Evolutionary conservation across 2,797 vertebrate species (phyloP), one percentile per base, ranked within the genome.

Genomic region (Gambelia wislizenii): DNA sequence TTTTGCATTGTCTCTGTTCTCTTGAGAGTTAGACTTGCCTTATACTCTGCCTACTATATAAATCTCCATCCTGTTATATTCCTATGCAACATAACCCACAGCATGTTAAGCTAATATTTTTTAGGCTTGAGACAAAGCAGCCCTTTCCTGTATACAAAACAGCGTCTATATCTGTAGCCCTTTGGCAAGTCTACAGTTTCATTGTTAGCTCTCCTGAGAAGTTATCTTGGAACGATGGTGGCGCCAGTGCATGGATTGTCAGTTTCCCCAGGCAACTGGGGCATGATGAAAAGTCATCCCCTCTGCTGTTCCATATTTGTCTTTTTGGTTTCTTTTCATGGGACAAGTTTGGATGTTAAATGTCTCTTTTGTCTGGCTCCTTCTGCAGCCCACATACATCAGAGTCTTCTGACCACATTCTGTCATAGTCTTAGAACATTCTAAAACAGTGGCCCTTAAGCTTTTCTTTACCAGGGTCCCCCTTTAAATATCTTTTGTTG

Each of bases 61-160:
- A 92, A 91, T 89, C 92, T 94, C 94, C 77, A 14, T 94, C 94
- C 91, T 91, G 89, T 91, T 95, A 93, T 92, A 89, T 94, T 94
- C 93, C 90, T 90, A 93, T 1, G 2, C 92, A 94, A 94, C 93
- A 87, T 91, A 89, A 95, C 22, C 0, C 89, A 91, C 56, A 67
- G 94, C 94, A 10, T 67, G 91, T 92, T 92, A 79, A 91, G 89
- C 93, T 93, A 94, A 93, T 92, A 92, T 92, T 95, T 94, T 87
- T 94, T 91, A 75, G 80, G 81, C 89, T 93, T 84, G 84, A 92
- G 91, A 94, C n/a, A 64, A 81, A 75, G 44, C 77, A 75, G 8
- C 4, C 9, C 9, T 61, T 36, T 36, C 52, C 30, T 7, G 44
- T 42, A 49, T 49, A 54, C 6, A 84, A 67, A 39, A 75, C n/a